Evolutionary conservation across 2,797 vertebrate genomes (phyloP).

Genomic region (Sebastes vulpes): DNA sequence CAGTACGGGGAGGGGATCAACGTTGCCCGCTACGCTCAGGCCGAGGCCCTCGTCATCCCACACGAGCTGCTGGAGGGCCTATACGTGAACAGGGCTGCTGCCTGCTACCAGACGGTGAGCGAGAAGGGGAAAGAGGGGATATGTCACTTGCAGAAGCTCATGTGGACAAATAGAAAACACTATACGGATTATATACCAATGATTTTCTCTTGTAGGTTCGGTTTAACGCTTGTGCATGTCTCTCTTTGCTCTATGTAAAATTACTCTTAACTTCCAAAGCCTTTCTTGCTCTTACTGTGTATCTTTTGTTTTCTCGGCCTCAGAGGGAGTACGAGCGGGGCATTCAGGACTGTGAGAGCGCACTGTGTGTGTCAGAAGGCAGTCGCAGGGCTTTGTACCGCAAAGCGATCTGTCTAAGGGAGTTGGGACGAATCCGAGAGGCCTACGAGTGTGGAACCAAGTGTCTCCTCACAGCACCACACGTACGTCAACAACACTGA

Average conservation of each 20-base stretch:
- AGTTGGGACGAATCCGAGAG: slow-evolving; percentile 93
- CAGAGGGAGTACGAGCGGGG: slow-evolving; percentile 94
- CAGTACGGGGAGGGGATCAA: slow-evolving; percentile 97
- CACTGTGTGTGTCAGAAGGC: slow-evolving; percentile 86
- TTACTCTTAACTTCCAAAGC: background rate
- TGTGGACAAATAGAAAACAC: no score
- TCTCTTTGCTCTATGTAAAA: background rate
- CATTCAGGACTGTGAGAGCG: slow-evolving; percentile 94
- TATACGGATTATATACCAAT: no score
- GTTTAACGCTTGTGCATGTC: background rate
- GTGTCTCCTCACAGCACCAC: slow-evolving; percentile 93
- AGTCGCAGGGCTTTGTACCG: slow-evolving; percentile 94
- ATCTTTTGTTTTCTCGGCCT: background rate
- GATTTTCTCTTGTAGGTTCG: background rate
- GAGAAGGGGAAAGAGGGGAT: background rate
- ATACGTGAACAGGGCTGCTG: slow-evolving; percentile 95
- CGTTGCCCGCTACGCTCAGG: slow-evolving; percentile 94
- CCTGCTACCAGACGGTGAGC: slow-evolving; percentile 93
- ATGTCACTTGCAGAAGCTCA: background rate
- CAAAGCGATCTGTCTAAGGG: slow-evolving; percentile 92
- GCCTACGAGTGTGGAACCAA: slow-evolving; percentile 96
- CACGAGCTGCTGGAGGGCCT: slow-evolving; percentile 93
- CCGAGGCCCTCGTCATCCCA: slow-evolving; percentile 93
- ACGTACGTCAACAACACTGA: slow-evolving; percentile 82
- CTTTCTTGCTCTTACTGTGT: background rate